Base-by-base conservation (phyloP, 1,140 invertebrate species). In the Aporrectodea caliginosa region DNA sequence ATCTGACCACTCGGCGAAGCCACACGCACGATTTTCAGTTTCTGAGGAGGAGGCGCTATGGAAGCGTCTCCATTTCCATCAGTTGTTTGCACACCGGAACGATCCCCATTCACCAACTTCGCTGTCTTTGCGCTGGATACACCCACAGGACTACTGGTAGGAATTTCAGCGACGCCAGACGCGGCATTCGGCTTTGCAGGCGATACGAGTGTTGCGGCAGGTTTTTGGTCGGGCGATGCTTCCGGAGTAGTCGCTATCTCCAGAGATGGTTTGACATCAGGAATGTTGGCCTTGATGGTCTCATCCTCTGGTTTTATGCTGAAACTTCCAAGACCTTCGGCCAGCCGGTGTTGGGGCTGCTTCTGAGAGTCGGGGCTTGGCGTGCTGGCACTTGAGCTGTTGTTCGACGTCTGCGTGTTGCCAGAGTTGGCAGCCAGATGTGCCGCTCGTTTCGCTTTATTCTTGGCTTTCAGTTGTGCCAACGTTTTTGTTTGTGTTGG, bases 401-500 rank as follows among this genome's bases (percentile, higher is more conserved):
- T 27, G 14, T 72, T 32, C 31, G n/a, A 72, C 70, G 27, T 29
- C n/a, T 72, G 70, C n/a, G 14, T 27, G 27, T n/a, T 27, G 43
- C 6, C 43, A 58, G 43, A 58, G 22, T 58, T 58, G 43, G 70
- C 70, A 29, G 70, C 70, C 31, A 32, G 2, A 12, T 6, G 31
- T 2, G 77, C 77, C 32, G 69, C 72, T 31, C 31, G 31, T 32
- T 69, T 78, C 2, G 77, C 69, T 22, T 70, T 29, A 69, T 69
- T 78, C 69, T 76, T 34, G 22, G 77, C 77, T 69, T 86, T 86
- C 32, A 87, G 86, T 81, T 87, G 85, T 74, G 87, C 87, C 27
- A 87, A 83, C 29, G 86, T 87, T 75, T 85, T 79, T 12, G 85
- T 87, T 79, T 84, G 83, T 0, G 81, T 82, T 82, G 83, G 83